A percentile compares a stretch with the other conserved stretches of the same genome.
phyloP scores from a whole-genome alignment of 2,113 vertebrate species.

The Pycnonotus jocosus region DNA sequence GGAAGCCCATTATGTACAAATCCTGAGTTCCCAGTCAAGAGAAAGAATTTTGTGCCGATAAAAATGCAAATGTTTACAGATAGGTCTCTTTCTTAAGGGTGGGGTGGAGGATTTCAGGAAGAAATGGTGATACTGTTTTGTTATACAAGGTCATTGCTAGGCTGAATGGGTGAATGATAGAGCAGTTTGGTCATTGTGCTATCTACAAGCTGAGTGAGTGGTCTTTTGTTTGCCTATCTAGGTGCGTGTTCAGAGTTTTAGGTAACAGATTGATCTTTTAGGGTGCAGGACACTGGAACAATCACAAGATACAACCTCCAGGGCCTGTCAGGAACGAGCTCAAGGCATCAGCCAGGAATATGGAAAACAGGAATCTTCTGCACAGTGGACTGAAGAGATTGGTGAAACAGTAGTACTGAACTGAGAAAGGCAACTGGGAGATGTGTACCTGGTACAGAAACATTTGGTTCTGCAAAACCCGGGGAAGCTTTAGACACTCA shows the following conservation, averaged over 20 bases:
- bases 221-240: neutral
- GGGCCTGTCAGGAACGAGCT: accelerated
- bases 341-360: neutral
- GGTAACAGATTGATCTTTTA: neutral
- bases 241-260: neutral
- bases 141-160: neutral
- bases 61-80: neutral
- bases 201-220: neutral
- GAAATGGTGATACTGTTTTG: neutral
- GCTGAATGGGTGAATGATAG: neutral
- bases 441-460: neutral
- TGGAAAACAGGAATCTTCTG: neutral
- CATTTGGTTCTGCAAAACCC: neutral
- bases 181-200: neutral
- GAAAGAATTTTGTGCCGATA: slow-evolving; percentile 1
- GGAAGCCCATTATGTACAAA: neutral
- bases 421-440: neutral
- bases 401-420: neutral
- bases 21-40: neutral
- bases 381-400: neutral
- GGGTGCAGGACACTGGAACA: neutral
- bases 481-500: neutral
- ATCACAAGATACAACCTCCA: neutral
- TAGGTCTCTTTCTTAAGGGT: neutral
- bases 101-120: neutral